phyloP scores from a whole-genome alignment of 2,113 vertebrate species.

The Serinus canaria region DNA sequence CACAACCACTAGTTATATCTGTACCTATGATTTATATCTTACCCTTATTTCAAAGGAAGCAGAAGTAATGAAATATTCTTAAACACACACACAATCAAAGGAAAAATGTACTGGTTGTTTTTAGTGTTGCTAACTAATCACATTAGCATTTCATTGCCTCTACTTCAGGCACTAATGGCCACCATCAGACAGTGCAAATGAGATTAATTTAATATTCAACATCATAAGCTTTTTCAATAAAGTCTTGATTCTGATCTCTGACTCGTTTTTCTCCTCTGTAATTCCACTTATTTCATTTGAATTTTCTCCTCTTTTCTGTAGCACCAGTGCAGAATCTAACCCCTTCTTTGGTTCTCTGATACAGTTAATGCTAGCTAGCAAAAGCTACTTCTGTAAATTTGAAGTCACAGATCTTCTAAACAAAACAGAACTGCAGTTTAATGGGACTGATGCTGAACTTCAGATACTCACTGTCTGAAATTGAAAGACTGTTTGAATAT shows the following conservation, averaged over 20 bases:
- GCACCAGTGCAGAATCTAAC: background rate
- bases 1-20: constrained; percentile 78
- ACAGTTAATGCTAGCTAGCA: background rate
- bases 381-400: background rate
- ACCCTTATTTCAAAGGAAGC: constrained; percentile 69
- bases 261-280: background rate
- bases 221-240: constrained; percentile 46
- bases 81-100: constrained; percentile 53
- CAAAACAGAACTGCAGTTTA: background rate
- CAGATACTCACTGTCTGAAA: background rate
- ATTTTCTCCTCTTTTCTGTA: background rate
- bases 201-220: constrained; percentile 45
- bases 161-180: constrained; percentile 45
- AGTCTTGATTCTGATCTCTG: constrained; percentile 19
- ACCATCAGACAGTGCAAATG: constrained; percentile 51
- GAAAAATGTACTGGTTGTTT: constrained; percentile 42
- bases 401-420: background rate
- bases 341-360: background rate
- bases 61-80: constrained; percentile 73
- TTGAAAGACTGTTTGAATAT: background rate
- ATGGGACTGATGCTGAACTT: background rate
- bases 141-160: constrained; percentile 13
- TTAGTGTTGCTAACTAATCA: constrained; percentile 34
- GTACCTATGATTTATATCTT: constrained; percentile 77
- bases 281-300: background rate